Conservation (phyloP, 2,888 invertebrate species). For the Agriopis marginaria region DNA sequence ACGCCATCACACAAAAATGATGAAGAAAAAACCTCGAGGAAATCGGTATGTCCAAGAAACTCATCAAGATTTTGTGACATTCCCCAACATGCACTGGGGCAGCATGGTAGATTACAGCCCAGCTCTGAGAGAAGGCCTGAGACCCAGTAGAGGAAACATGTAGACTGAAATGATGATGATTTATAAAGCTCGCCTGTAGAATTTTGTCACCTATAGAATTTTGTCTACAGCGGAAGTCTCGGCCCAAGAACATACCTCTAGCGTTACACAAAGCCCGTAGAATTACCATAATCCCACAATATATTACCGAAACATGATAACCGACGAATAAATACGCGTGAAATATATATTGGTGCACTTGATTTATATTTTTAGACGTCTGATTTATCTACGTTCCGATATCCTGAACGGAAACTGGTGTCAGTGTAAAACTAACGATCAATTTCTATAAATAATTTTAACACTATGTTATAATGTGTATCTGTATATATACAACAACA, state of each 20-base stretch:
- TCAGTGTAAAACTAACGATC: conserved; percentile 7
- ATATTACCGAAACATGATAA: conserved; percentile 58
- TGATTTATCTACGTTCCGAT: conserved; percentile 22
- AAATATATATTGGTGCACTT: conserved; percentile 49
- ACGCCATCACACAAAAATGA: too few species aligned
- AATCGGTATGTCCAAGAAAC: too few species aligned
- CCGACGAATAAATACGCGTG: conserved; percentile 45
- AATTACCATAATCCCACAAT: conserved; percentile 61
- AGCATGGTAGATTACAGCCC: too few species aligned
- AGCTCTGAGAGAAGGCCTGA: too few species aligned
- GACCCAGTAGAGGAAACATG: too few species aligned
- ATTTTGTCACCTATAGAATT: conserved; percentile 30
- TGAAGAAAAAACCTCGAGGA: too few species aligned
- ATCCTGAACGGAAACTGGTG: conserved; percentile 30
- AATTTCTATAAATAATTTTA: neutral
- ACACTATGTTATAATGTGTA: neutral
- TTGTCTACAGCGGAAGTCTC: conserved; percentile 34
- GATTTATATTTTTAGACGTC: conserved; percentile 36
- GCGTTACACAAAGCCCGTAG: conserved; percentile 43
- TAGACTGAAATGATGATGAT: neutral
- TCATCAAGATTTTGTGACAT: too few species aligned
- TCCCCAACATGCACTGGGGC: too few species aligned
- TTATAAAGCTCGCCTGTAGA: neutral
- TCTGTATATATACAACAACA: neutral
- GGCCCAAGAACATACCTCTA: conserved; percentile 35